Percentiles rank a stretch among this genome's conserved stretches.
Conservation (phyloP, 2,888 invertebrate species). For the Oscheius myriophilus region DNA sequence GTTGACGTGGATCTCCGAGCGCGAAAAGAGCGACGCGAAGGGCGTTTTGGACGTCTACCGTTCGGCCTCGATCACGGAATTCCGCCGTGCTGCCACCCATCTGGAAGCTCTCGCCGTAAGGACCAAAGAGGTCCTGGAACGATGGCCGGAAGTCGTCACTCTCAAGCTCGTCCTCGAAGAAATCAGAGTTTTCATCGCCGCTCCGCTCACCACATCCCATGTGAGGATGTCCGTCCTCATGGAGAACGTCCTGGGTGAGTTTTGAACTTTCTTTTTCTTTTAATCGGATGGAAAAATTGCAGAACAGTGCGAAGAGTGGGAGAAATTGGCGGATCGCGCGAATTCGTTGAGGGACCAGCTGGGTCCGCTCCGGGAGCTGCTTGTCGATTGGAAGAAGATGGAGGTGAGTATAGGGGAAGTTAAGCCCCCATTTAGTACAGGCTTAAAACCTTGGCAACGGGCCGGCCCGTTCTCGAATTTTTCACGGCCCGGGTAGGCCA, state of each 20-base stretch:
- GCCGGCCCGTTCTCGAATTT: no score
- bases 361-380: slow-evolving; percentile 81
- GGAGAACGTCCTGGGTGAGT: slow-evolving; percentile 84
- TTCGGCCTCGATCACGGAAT: slow-evolving; percentile 39
- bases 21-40: slow-evolving; percentile 1
- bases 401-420: slow-evolving; percentile 38
- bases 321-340: slow-evolving; percentile 63
- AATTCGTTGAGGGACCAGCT: slow-evolving; percentile 82
- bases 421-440: slow-evolving; percentile 27
- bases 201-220: slow-evolving; percentile 79
- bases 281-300: neutral
- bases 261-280: neutral
- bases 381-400: slow-evolving; percentile 87
- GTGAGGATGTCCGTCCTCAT: slow-evolving; percentile 89
- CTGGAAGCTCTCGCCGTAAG: slow-evolving; percentile 37
- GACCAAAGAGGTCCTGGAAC: slow-evolving; percentile 43
- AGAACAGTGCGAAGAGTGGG: slow-evolving; percentile 68
- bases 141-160: slow-evolving; percentile 59
- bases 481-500: no score
- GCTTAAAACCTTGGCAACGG: neutral
- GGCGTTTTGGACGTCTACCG: slow-evolving; percentile 32
- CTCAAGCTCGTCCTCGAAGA: slow-evolving; percentile 49
- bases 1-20: slow-evolving; percentile 2
- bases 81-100: slow-evolving; percentile 40
- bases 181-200: slow-evolving; percentile 51